These are phyloP conservation scores for Parnassius smintheus DNA, from an alignment of 2,888 invertebrate species.

Conservation along the genomic window DNA sequence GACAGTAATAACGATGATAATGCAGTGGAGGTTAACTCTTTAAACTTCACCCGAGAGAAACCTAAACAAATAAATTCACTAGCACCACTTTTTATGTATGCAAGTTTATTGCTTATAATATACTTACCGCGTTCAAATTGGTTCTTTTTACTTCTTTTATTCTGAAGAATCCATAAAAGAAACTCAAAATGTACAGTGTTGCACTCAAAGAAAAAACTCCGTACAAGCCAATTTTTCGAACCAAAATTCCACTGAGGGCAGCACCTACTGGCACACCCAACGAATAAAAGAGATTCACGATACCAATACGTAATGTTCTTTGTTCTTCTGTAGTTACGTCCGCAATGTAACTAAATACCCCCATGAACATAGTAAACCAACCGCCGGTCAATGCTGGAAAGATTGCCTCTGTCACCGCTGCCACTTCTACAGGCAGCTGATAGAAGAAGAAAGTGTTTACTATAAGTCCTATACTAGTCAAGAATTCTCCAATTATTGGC, in stretches of 20 bases:
- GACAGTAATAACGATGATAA: too few relatives aligned
- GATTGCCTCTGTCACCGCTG: slow-evolving; percentile 89
- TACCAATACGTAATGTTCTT: slow-evolving; percentile 91
- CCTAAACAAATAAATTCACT: too few relatives aligned
- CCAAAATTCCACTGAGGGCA: slow-evolving; percentile 90
- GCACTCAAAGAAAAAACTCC: slow-evolving; percentile 91
- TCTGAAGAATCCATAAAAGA: slow-evolving; percentile 87
- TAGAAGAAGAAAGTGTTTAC: slow-evolving; percentile 90
- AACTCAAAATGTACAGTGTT: slow-evolving; percentile 86
- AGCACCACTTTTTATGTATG: too few relatives aligned
- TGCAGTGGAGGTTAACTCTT: too few relatives aligned
- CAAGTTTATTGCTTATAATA: background rate
- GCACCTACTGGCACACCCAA: slow-evolving; percentile 94
- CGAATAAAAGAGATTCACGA: slow-evolving; percentile 93
- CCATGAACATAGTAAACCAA: slow-evolving; percentile 95
- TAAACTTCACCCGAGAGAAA: too few relatives aligned
- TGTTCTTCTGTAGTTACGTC: slow-evolving; percentile 92
- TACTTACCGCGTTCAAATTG: slow-evolving; percentile 59
- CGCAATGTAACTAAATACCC: slow-evolving; percentile 93
- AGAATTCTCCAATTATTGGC: slow-evolving; percentile 90
- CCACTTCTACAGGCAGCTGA: slow-evolving; percentile 89
- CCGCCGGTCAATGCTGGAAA: slow-evolving; percentile 92
- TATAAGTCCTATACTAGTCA: slow-evolving; percentile 89
- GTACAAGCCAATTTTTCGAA: slow-evolving; percentile 88
- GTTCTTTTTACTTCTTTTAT: slow-evolving; percentile 84